Base-by-base conservation (phyloP, 2,888 invertebrate genomes). In the Falcaria lacertinaria region DNA sequence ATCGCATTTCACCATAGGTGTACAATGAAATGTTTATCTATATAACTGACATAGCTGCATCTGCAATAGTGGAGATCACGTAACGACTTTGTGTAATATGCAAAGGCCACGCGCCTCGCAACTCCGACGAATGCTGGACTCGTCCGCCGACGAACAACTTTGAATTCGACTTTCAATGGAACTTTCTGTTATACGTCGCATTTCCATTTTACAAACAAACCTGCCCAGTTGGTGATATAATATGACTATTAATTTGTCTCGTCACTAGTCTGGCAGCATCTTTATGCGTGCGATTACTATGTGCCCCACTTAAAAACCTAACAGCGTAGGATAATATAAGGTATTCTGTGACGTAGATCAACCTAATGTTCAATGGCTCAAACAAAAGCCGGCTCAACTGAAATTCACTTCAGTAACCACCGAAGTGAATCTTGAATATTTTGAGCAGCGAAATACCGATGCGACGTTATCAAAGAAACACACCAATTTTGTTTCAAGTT, bases 111-210 rank as follows among this genome's bases (percentile, higher is more conserved):
- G 38, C 62, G 53, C 49, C 58, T 50, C 55, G 58, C 50, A 48
- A 54, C 46, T 45, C 45, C 59, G 60, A 67, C 54, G 56, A n/a
- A 75, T 72, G 73, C 75, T 48, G 50, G 52, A 52, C 70, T 66
- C 73, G 73, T 74, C 60, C 66, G 54, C 46, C 52, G 41, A 49
- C 64, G 69, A 63, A 74, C 74, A 80, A 82, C 79, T 84, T 82
- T 56, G 73, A 75, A 84, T 85, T 83, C 80, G 80, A 85, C 80
- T 84, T 81, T 76, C 74, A 77, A 80, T 80, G 65, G 64, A 82
- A 82, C 69, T 81, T 36, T 74, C 61, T 58, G 68, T 68, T 61
- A 60, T 54, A 61, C 66, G 64, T 67, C 73, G 77, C 79, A 80
- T 82, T 79, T 78, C 73, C 69, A 78, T 76, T 76, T 80, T 74